These are phyloP conservation scores for Drosophila falleni DNA, from an alignment of 2,888 invertebrate genomes.

Conservation along the genomic window DNA sequence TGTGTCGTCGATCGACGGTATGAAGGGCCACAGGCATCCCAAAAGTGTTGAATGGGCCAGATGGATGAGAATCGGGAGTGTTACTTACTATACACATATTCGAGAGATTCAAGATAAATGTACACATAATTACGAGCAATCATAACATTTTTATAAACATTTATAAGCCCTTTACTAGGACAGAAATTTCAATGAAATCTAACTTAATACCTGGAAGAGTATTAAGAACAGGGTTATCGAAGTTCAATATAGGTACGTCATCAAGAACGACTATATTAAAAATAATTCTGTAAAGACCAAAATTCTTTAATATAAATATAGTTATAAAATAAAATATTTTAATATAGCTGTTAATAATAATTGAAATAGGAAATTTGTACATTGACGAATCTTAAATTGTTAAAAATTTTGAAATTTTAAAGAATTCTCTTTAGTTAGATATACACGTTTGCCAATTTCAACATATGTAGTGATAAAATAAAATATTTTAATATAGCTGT, in stretches of 20 bases:
- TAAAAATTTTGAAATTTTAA: too few relatives aligned
- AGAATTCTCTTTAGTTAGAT: too few relatives aligned
- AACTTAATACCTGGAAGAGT: neutral
- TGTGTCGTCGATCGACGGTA: slow-evolving; percentile 58
- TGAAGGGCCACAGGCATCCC: slow-evolving; percentile 25
- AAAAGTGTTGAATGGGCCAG: slow-evolving; percentile 24
- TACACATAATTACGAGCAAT: neutral
- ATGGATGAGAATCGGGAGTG: slow-evolving; percentile 7
- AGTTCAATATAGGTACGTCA: neutral
- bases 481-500: too few relatives aligned
- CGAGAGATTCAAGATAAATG: slow-evolving; percentile 1
- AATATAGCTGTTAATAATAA: too few relatives aligned
- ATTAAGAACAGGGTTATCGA: neutral
- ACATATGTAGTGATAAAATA: neutral
- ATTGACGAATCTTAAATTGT: neutral
- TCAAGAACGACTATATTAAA: neutral
- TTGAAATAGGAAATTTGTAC: too few relatives aligned
- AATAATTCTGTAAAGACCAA: neutral
- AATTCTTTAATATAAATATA: neutral
- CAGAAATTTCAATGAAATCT: neutral
- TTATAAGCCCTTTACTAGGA: neutral
- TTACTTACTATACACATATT: neutral
- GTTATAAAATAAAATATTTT: too few relatives aligned
- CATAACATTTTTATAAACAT: slow-evolving; percentile 1
- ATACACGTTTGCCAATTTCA: neutral